These are phyloP conservation scores for Ammodytes dubius DNA, from an alignment of 2,113 vertebrate species.

Conservation along the genomic window DNA sequence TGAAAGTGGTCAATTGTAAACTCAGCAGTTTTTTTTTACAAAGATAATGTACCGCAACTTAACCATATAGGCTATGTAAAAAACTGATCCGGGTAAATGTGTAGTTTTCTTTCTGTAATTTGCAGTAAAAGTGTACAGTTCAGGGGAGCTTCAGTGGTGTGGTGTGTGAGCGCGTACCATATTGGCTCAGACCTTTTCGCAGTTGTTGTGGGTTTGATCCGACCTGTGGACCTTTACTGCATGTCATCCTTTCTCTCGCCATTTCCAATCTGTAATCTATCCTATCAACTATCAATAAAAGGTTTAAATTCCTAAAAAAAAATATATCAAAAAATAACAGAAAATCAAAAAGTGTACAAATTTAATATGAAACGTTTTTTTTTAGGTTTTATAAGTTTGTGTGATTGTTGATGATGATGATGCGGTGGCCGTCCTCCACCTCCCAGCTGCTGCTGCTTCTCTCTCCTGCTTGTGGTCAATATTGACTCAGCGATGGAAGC, in stretches of 20 bases:
- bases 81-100: not conserved
- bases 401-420: constrained; percentile 20
- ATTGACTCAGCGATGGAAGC: constrained; percentile 83
- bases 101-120: not conserved
- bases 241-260: no score
- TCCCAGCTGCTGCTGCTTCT: constrained; percentile 62
- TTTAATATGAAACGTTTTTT: not conserved
- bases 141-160: no score
- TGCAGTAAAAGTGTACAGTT: not conserved
- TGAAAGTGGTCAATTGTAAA: not conserved
- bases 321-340: no score
- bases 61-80: no score
- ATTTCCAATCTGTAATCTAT: no score
- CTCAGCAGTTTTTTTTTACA: not conserved
- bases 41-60: not conserved
- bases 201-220: no score
- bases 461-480: constrained; percentile 76
- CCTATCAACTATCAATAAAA: no score
- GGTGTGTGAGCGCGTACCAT: no score
- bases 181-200: no score
- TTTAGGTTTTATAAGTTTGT: constrained; percentile 1
- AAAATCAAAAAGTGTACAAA: not conserved
- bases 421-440: constrained; percentile 37
- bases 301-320: no score
- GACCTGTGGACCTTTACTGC: no score